Base-by-base conservation (phyloP, 2,113 vertebrate genomes). In the Chloroceryle aenea region DNA sequence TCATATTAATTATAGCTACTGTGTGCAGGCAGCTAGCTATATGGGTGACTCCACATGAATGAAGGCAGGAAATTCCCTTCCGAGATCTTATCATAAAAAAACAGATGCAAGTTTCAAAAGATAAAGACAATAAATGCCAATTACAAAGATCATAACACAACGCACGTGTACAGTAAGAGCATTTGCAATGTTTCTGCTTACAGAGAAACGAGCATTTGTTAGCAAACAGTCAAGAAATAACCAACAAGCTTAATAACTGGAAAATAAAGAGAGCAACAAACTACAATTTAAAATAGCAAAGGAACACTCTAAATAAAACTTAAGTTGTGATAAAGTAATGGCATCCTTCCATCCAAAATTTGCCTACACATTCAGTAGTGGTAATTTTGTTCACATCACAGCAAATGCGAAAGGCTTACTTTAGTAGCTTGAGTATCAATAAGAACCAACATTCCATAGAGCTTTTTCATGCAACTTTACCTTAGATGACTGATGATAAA, bases 381-480 rank as follows among this genome's bases (percentile, higher is more conserved):
- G 43, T 34, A 61, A 53, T 66, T 81, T 75, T 71, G 62, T 47
- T 84, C 90, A 91, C 82, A 83, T 62, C 93, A 96, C 66, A 95
- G 62, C 91, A 97, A 98, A 97, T 38, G 40, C 30, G 83, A 64
- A 93, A 96, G 75, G 17, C 7, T 81, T 89, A 68, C 6, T 63
- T 92, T 38, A 89, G 68, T 34, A 85, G 62, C 52, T 69, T 89
- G 9, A 86, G 64, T 74, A 93, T 72, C 32, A 52, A 14, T 52
- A 91, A 62, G 17, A 90, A 82, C 47, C 72, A 96, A 92, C 50
- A 96, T 58, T 92, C 84, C 94, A 52, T 1, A 96, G 40, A 82
- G 43, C 14, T 93, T 95, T 90, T 95, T 76, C 94, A 96, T 97
- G 95, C 93, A 94, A 96, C 83, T 97, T 98, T 98, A 98, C 97